Evolutionary conservation across 2,797 vertebrate genomes (phyloP), one percentile per base, ranked within the genome.

Genomic region (Chrysocyon brachyurus): DNA sequence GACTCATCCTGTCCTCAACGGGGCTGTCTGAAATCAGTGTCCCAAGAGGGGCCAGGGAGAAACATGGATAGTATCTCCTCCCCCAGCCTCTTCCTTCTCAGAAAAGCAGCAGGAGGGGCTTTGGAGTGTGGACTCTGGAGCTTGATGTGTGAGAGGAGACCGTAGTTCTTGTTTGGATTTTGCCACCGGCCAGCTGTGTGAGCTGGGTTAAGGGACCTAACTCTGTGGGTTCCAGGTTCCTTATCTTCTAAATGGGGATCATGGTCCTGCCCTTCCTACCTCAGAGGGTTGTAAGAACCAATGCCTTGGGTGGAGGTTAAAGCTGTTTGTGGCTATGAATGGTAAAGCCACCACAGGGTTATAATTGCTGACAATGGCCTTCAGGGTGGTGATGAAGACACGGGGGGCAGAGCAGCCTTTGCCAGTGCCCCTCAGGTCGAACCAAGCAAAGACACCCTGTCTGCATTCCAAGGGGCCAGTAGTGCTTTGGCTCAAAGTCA

Each of bases 1-100:
- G 91, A 99, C 99, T 89, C 98, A 99, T 78, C 99, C 99, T 0
- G 97, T 96, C 0, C 98, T 98, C 96, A 98, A 89, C 0, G 98
- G 98, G 70, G 97, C 98, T 0, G 98, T 98, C 64, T 99, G 98
- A 99, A 84, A n/a, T 68, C 66, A 68, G 0, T 2, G 12, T 68
- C 33, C 68, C 40, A 0, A 2, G 72, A 56, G 49, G 64, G 61
- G 61, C 6, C 33, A 66, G 72, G 57, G 54, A 82, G 56, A 78
- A 12, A 17, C 56, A 85, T 33, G 64, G 87, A 54, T 61, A 0
- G 15, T 1, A 0, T 57, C 73, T 26, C 24, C 24, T 68, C 28
- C 72, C 49, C 33, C 15, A n/a, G 12, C 26, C 54, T 46, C 19
- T 12, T 87, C 63, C 59, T 87, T 72, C 79, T 91, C 61, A 26